Conservation (phyloP, 92 coral and sea anemone genomes). For the Nematostella vectensis region DNA sequence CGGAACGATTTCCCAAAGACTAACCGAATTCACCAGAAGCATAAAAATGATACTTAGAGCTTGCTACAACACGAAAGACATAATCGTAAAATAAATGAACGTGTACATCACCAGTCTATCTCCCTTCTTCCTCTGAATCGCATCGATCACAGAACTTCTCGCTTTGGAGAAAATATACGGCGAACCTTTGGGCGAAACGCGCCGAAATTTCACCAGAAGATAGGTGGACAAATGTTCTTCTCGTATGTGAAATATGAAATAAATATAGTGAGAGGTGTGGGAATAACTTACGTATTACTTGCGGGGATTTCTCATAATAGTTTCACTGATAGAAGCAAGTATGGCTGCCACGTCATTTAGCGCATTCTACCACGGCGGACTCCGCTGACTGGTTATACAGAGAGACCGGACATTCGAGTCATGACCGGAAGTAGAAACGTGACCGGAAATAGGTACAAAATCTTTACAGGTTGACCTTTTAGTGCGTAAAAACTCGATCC, state of each 20-base stretch:
- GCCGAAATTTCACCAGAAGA: slow-evolving; percentile 30
- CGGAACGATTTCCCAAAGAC: too few species aligned
- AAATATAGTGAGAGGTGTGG: background rate
- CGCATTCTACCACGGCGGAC: slow-evolving; percentile 21
- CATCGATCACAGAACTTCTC: too few species aligned
- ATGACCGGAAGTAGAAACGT: slow-evolving; percentile 20
- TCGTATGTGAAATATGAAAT: background rate
- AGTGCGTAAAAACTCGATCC: too few species aligned
- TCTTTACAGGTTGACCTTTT: too few species aligned
- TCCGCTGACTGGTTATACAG: slow-evolving; percentile 21
- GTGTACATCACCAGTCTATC: too few species aligned
- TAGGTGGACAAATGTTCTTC: slow-evolving; percentile 23
- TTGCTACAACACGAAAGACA: too few species aligned
- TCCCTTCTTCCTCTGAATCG: too few species aligned
- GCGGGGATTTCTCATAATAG: slow-evolving; percentile 21
- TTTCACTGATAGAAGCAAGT: slow-evolving; percentile 25
- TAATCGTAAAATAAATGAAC: too few species aligned
- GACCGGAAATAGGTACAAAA: slow-evolving; percentile 5
- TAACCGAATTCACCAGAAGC: too few species aligned
- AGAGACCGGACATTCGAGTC: slow-evolving; percentile 1
- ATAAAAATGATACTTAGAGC: too few species aligned
- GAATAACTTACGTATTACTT: slow-evolving; percentile 24
- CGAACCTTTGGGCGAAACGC: slow-evolving; percentile 10
- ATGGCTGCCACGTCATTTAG: slow-evolving; percentile 42
- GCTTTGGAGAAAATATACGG: too few species aligned